These are phyloP conservation scores for Hypsopygia costalis DNA, from an alignment of 2,888 invertebrate genomes.

Conservation along the genomic window DNA sequence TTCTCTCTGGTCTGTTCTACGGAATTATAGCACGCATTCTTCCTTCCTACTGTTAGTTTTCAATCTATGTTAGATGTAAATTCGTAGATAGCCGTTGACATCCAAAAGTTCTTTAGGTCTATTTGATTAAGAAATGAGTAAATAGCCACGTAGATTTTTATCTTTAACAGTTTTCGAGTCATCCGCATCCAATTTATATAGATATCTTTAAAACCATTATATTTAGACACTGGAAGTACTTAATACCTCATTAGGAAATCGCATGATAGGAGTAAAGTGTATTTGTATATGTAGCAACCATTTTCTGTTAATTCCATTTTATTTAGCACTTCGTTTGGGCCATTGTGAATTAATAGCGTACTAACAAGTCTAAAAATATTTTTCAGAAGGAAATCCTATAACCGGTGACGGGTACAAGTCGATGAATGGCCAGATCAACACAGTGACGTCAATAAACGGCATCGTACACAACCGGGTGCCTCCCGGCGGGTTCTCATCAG, in stretches of 20 bases:
- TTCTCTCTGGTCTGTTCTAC: conserved; percentile 11
- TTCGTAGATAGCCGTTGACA: conserved; percentile 8
- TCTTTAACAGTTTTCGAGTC: too few relatives aligned
- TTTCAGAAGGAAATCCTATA: conserved; percentile 81
- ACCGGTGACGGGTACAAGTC: conserved; percentile 81
- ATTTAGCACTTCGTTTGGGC: not conserved
- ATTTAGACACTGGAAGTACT: not conserved
- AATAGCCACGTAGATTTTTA: not conserved
- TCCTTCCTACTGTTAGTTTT: conserved; percentile 11
- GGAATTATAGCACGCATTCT: conserved; percentile 15
- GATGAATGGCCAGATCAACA: conserved; percentile 80
- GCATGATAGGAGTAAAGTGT: conserved; percentile 17
- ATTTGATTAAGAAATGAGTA: conserved; percentile 9
- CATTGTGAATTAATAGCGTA: not conserved
- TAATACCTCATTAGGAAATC: not conserved
- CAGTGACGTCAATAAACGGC: conserved; percentile 67
- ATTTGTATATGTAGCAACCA: conserved; percentile 4
- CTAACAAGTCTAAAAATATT: conserved; percentile 4
- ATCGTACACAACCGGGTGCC: conserved; percentile 81
- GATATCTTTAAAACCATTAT: too few relatives aligned
- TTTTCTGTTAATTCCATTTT: not conserved
- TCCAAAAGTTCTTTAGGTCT: conserved; percentile 11
- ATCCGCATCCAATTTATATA: not conserved
- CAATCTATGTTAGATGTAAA: conserved; percentile 5
- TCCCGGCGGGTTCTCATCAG: conserved; percentile 85